These are phyloP conservation scores for Ferrisia virgata DNA, from an alignment of 2,888 invertebrate species.

Conservation along the genomic window DNA sequence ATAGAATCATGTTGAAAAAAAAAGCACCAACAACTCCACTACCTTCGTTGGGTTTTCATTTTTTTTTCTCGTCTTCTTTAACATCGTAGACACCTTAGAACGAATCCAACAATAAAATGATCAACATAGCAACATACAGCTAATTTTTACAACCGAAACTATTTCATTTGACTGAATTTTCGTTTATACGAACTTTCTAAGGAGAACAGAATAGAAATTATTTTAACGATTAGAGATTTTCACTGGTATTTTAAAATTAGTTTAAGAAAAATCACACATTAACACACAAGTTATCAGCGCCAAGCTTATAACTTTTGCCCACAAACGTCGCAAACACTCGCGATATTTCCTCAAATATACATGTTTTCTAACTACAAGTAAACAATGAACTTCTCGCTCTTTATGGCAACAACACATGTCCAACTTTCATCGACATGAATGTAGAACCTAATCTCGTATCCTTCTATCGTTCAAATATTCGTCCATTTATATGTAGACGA, in stretches of 20 bases:
- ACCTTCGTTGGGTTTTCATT: too few species aligned
- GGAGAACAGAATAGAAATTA: neutral
- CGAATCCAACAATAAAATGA: too few species aligned
- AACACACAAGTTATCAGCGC: neutral
- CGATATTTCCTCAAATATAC: neutral
- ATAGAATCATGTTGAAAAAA: neutral
- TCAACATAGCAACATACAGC: too few species aligned
- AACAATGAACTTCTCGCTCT: neutral
- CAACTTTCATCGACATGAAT: neutral
- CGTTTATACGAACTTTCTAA: neutral
- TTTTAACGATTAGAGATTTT: neutral
- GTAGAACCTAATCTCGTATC: neutral
- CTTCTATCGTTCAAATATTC: neutral
- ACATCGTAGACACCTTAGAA: too few species aligned
- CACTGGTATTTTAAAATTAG: neutral
- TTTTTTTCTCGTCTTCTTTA: too few species aligned
- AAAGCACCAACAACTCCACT: too few species aligned
- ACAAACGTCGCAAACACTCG: constrained; percentile 4
- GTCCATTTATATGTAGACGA: neutral
- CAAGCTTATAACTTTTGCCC: neutral
- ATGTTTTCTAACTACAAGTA: too few species aligned
- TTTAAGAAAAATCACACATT: neutral
- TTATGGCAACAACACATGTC: neutral
- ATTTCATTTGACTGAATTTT: neutral
- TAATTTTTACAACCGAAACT: too few species aligned